A percentile compares a stretch with the other conserved stretches of the same genome.
Conservation (phyloP, 2,797 vertebrate species). For the Aselliscus stoliczkanus region DNA sequence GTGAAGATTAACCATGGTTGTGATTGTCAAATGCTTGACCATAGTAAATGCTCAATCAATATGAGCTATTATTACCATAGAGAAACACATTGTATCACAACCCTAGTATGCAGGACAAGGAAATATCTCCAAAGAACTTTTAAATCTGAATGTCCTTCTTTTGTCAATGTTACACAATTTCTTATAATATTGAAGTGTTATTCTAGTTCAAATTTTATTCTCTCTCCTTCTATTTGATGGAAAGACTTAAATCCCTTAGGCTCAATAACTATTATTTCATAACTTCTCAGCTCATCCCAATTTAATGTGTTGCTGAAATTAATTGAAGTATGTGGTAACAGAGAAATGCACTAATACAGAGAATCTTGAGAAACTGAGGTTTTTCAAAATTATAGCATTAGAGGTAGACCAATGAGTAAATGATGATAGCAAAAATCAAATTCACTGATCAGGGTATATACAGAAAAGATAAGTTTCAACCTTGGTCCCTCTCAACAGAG, state of each 20-base stretch:
- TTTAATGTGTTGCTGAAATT: conserved; percentile 3
- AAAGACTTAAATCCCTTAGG: not conserved
- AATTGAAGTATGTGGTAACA: not conserved
- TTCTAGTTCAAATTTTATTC: not conserved
- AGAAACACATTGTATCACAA: not conserved
- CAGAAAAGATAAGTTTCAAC: not conserved
- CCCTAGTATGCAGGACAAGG: not conserved
- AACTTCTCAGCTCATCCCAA: not conserved
- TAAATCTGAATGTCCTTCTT: not conserved
- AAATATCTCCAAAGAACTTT: not conserved
- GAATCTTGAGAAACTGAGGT: not conserved
- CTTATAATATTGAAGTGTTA: not conserved
- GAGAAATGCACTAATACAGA: not conserved
- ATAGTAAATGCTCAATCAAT: not conserved
- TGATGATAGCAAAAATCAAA: not conserved
- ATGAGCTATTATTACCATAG: not conserved
- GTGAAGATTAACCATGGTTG: not conserved
- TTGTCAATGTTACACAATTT: not conserved
- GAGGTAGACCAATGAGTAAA: not conserved
- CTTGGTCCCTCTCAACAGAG: not conserved
- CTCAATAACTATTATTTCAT: not conserved
- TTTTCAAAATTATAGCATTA: not conserved
- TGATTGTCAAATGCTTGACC: not conserved
- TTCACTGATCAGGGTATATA: not conserved
- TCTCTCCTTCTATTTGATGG: not conserved